Base-by-base conservation (phyloP, 2,888 invertebrate species). In the Coenonympha glycerion region DNA sequence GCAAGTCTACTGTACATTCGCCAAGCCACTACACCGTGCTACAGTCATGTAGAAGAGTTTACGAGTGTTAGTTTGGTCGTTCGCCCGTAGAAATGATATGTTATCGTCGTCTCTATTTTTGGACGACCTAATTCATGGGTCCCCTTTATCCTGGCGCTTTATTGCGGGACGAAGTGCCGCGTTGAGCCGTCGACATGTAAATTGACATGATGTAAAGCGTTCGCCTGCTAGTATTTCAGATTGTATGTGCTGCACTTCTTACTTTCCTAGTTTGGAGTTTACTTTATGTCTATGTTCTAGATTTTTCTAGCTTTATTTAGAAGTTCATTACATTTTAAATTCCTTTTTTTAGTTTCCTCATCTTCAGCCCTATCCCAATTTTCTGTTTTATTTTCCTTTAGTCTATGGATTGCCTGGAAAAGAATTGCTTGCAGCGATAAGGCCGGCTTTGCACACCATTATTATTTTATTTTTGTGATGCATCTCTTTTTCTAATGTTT, bases 31-130 rank as follows among this genome's bases (percentile, higher is more conserved):
- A 57, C n/a, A 64, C 49, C 60, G 56, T 58, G 59, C 64, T 70
- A 69, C 68, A 64, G 65, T 66, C 72, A 69, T 72, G 72, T 71
- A 69, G 65, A 65, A 62, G 48, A 75, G 61, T 82, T 83, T 82
- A 81, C 71, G 81, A 79, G 71, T 75, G 76, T 73, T 73, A 76
- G 80, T 76, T 73, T 65, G 68, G 68, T 64, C 66, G 72, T 78
- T 73, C 61, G 69, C 62, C 62, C 71, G 69, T 69, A 71, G 65
- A 69, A 62, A 73, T 75, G 81, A 78, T 76, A 76, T 69, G 76
- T 75, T 77, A 80, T 81, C 79, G 73, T 74, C 68, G 68, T 56
- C 55, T 58, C 58, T 60, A 63, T 64, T 70, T 71, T 70, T 69
- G 64, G 63, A 58, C 60, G 60, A 55, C 56, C 56, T 58, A 64